Evolutionary conservation across 2,888 invertebrate species (phyloP).

Genomic region (Imbricaverruca yamaguchii): DNA sequence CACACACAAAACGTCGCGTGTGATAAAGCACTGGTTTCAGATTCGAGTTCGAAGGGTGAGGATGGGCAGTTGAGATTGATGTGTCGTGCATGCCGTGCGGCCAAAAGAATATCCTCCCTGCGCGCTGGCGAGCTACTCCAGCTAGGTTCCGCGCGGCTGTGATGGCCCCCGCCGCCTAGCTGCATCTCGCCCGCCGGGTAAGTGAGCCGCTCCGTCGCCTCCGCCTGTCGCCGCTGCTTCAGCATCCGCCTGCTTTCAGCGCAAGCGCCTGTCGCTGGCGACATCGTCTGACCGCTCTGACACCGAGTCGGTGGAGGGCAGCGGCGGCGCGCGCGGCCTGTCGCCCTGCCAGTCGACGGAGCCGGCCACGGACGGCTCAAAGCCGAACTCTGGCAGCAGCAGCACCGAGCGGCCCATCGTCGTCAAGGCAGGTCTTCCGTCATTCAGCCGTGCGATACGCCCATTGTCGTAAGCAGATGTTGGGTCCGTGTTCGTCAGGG

Average conservation of each 20-base stretch:
- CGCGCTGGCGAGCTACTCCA: no score
- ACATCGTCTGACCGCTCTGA: neutral
- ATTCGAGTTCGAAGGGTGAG: no score
- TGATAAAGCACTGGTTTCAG: no score
- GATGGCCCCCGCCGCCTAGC: no score
- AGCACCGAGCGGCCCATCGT: conserved; percentile 7
- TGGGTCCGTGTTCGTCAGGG: no score
- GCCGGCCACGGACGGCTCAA: neutral
- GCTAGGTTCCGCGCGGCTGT: no score
- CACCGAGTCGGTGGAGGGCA: neutral
- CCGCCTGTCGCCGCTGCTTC: neutral
- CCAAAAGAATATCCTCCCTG: no score
- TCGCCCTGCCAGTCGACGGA: neutral
- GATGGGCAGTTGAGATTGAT: no score
- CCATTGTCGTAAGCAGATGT: no score
- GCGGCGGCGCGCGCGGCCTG: conserved; percentile 29
- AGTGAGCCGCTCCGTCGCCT: neutral
- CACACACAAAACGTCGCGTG: no score
- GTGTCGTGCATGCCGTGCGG: no score
- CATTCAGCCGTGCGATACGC: no score
- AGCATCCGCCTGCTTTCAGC: conserved; percentile 2
- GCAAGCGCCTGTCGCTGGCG: neutral
- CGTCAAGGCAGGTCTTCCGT: neutral
- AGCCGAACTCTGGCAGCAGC: neutral
- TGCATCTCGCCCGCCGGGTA: neutral